Evolutionary conservation across 1,140 invertebrate genomes (phyloP), one percentile per base, ranked within the genome.

Genomic region (Paracyclopina nana): DNA sequence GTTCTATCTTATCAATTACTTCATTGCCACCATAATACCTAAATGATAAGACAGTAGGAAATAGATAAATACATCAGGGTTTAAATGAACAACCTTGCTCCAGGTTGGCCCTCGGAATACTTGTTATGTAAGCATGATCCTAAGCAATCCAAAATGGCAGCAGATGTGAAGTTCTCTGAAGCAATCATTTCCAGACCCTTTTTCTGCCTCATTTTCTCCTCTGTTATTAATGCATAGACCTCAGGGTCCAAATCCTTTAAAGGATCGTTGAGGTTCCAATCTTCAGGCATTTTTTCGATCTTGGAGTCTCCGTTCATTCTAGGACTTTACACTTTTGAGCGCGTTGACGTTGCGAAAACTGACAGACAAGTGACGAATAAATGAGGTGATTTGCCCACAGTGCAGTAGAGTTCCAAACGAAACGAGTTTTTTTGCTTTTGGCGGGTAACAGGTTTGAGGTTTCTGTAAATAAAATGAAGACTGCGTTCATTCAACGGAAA

Each of bases 11-110:
- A 70, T 98, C 94, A 56, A 98, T 94, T 58, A 73, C 80, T 68
- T 97, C 84, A 72, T 95, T 96, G 22, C 94, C 94, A 58, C 91
- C 94, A 70, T 97, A 97, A 64, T 77, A 77, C 50, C 74, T 73
- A 80, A 79, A 28, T 46, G 4, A 8, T n/a, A 31, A 43, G 11
- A 25, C 11, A 24, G 45, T 30, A 46, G 22, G 50, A 41, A 6
- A 29, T 42, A 42, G 46, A 14, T 55, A 14, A 46, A 43, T 25
- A 6, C 29, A 46, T 16, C 38, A 43, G 11, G 24, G 48, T 38
- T 46, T 20, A 41, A 11, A 22, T 46, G 54, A 26, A 57, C 66
- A 63, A 84, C 81, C 83, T 78, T 62, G 76, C 73, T 50, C 80
- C 76, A 28, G 88, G 86, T 60, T 88, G 74, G 26, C 91, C 92